Conservation (phyloP, 2,888 invertebrate species). For the Octonoba sinensis region DNA sequence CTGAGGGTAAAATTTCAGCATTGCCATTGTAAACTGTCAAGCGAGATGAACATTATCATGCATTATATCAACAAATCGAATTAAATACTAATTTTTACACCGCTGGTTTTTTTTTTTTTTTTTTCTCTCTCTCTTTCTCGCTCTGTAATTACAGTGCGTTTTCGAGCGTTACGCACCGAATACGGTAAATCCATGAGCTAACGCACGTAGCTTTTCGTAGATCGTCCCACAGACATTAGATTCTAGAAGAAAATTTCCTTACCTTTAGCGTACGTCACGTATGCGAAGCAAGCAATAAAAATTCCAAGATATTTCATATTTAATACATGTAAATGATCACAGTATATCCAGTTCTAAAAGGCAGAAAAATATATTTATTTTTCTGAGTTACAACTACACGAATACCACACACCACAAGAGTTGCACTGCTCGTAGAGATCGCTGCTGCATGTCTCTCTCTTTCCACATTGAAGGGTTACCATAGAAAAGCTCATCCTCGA, state of each 20-base stretch:
- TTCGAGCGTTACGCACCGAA: slow-evolving; percentile 21
- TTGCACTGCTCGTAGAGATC: slow-evolving; percentile 42
- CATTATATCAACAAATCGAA: too few species aligned
- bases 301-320: slow-evolving; percentile 59
- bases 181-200: slow-evolving; percentile 26
- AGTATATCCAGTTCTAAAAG: slow-evolving; percentile 55
- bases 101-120: too few species aligned
- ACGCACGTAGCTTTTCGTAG: slow-evolving; percentile 22
- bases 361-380: slow-evolving; percentile 30
- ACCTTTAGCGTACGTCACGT: slow-evolving; percentile 50
- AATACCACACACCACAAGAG: slow-evolving; percentile 31
- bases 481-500: slow-evolving; percentile 20
- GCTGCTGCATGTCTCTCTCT: slow-evolving; percentile 27
- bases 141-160: not conserved
- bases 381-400: slow-evolving; percentile 8
- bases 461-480: slow-evolving; percentile 49
- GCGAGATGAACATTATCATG: too few species aligned
- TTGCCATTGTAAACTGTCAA: too few species aligned
- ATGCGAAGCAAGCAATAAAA: slow-evolving; percentile 42
- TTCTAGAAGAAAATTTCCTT: slow-evolving; percentile 19
- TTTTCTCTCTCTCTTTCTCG: too few species aligned
- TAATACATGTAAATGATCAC: slow-evolving; percentile 54
- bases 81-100: too few species aligned
- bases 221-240: slow-evolving; percentile 16
- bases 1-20: too few species aligned